Evolutionary conservation across 2,797 vertebrate genomes (phyloP).

Genomic region (Cyprinodon diabolis): DNA sequence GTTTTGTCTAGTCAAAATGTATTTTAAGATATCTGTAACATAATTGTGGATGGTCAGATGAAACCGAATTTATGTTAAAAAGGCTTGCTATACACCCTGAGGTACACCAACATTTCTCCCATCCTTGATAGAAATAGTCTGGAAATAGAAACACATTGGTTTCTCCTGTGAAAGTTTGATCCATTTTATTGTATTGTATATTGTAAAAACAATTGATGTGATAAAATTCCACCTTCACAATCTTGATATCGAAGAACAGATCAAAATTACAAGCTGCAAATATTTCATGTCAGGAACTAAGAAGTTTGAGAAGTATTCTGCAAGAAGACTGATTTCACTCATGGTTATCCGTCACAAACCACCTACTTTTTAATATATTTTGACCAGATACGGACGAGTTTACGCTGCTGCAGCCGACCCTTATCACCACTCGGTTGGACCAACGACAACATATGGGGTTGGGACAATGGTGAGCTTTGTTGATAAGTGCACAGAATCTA

Average conservation of each 20-base stretch:
- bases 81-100: not conserved
- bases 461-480: constrained; percentile 82
- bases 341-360: too few relatives aligned
- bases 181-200: too few relatives aligned
- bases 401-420: constrained; percentile 81
- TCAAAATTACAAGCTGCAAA: not conserved
- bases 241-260: not conserved
- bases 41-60: too few relatives aligned
- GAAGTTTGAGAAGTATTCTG: not conserved
- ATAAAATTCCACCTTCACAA: not conserved
- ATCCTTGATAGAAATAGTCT: not conserved
- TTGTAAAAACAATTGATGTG: too few relatives aligned
- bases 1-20: too few relatives aligned
- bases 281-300: not conserved
- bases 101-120: not conserved
- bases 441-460: constrained; percentile 83
- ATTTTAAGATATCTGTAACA: too few relatives aligned
- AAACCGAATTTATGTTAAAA: too few relatives aligned
- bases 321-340: not conserved
- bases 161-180: too few relatives aligned
- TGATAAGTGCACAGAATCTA: constrained; percentile 2
- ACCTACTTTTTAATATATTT: not conserved
- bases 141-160: too few relatives aligned
- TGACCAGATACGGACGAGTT: constrained; percentile 81
- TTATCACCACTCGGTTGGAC: constrained; percentile 85